A percentile compares a stretch with the other conserved stretches of the same genome.
Conservation (phyloP, 1,140 invertebrate species). For the Pomacea maculata region DNA sequence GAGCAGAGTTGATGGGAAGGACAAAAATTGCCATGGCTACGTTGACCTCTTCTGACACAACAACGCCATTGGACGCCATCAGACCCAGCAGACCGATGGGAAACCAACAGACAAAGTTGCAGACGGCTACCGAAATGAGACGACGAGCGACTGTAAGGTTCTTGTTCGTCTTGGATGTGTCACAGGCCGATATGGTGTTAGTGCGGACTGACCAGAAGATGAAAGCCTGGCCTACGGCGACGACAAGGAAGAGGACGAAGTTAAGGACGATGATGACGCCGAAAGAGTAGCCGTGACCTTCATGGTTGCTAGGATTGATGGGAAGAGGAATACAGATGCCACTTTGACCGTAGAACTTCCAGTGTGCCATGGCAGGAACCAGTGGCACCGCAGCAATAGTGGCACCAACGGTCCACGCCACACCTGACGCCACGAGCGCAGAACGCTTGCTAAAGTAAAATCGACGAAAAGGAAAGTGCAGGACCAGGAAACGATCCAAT, state of each 20-base stretch:
- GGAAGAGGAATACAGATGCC: slow-evolving; percentile 21
- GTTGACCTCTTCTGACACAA: slow-evolving; percentile 67
- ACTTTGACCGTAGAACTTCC: slow-evolving; percentile 12
- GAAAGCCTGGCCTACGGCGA: slow-evolving; percentile 7
- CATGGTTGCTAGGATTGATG: not conserved
- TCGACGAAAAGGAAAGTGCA: slow-evolving; percentile 47
- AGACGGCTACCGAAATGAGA: slow-evolving; percentile 8
- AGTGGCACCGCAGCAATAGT: not conserved
- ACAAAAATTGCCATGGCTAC: slow-evolving; percentile 31
- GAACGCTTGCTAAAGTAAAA: slow-evolving; percentile 19
- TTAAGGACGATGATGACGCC: slow-evolving; percentile 7
- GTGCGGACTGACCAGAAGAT: slow-evolving; percentile 10
- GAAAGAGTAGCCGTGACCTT: not conserved
- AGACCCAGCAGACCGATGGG: slow-evolving; percentile 22
- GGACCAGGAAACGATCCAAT: slow-evolving; percentile 42
- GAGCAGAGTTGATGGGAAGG: slow-evolving; percentile 33
- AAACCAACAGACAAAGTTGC: slow-evolving; percentile 29
- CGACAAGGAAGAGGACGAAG: slow-evolving; percentile 23
- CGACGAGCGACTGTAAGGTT: slow-evolving; percentile 12
- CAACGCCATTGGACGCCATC: slow-evolving; percentile 11
- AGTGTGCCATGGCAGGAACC: not conserved
- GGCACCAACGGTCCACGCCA: not conserved
- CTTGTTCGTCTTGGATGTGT: not conserved
- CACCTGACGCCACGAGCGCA: not conserved
- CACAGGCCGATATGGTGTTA: not conserved